A percentile compares a stretch with the other conserved stretches of the same genome.
phyloP scores from a whole-genome alignment of 2,797 vertebrate species.

The Mus minutoides region DNA sequence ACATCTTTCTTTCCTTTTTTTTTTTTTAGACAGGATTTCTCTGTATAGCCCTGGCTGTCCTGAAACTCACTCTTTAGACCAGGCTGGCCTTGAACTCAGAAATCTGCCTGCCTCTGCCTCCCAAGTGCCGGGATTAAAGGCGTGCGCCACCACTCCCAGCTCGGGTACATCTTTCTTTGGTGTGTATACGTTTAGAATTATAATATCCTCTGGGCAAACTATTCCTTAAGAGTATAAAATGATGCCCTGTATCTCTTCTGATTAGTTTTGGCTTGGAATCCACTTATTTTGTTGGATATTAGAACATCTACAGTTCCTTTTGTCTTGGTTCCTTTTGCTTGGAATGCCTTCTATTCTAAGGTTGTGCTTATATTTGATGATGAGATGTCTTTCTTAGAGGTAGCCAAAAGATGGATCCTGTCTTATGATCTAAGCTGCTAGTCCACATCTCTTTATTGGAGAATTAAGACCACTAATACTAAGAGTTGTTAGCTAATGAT shows the following conservation, averaged over 20 bases:
- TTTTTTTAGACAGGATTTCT: no score
- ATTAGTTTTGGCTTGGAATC: background rate
- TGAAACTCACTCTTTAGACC: no score
- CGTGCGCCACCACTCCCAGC: no score
- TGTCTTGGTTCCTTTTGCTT: background rate
- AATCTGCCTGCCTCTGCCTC: no score
- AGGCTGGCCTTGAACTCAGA: no score
- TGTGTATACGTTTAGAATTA: background rate
- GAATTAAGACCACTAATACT: background rate
- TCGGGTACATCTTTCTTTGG: background rate
- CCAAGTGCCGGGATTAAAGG: no score
- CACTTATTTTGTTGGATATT: background rate
- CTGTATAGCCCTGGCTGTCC: no score
- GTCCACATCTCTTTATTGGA: background rate
- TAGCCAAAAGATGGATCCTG: background rate
- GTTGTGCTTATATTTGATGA: background rate
- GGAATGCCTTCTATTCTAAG: background rate
- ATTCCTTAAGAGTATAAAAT: background rate
- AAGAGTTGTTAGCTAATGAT: background rate
- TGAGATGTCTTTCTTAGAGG: background rate
- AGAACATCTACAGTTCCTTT: background rate
- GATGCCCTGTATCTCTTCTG: background rate
- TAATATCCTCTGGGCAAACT: background rate
- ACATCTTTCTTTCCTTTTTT: background rate
- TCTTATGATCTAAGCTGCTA: background rate